Conservation (phyloP, 30 jellyfish, hydroid and myxozoan species). For the Turritopsis rubra region DNA sequence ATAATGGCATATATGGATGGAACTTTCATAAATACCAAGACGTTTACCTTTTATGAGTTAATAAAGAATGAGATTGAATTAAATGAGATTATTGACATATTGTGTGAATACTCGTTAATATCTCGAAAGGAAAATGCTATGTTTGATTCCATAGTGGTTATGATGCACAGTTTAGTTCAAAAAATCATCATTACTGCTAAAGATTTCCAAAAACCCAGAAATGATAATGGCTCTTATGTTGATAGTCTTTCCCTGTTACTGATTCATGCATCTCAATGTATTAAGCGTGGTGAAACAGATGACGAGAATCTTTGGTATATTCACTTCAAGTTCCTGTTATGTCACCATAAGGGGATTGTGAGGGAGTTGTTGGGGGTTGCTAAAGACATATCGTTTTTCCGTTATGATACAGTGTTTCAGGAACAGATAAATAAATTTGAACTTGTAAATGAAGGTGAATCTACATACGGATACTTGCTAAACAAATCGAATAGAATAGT, state of each 20-base stretch:
- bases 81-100: not conserved
- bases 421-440: not conserved
- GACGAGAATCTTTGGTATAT: not conserved
- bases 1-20: conserved; percentile 14
- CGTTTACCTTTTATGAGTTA: not conserved
- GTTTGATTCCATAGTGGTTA: not conserved
- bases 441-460: not conserved
- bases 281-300: not conserved
- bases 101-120: conserved; percentile 1
- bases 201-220: not conserved
- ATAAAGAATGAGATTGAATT: not conserved
- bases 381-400: not conserved
- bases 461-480: not conserved
- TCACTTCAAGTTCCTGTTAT: not conserved
- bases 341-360: not conserved
- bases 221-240: not conserved
- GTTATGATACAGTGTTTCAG: not conserved
- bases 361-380: not conserved
- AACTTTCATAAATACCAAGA: not conserved
- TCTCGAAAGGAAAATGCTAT: not conserved
- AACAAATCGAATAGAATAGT: not conserved
- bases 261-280: not conserved
- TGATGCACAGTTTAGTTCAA: conserved; percentile 1
- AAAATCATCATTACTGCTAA: not conserved
- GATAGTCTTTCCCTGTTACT: not conserved